Evolutionary conservation across 2,888 invertebrate species (phyloP).

Genomic region (Leucania comma): DNA sequence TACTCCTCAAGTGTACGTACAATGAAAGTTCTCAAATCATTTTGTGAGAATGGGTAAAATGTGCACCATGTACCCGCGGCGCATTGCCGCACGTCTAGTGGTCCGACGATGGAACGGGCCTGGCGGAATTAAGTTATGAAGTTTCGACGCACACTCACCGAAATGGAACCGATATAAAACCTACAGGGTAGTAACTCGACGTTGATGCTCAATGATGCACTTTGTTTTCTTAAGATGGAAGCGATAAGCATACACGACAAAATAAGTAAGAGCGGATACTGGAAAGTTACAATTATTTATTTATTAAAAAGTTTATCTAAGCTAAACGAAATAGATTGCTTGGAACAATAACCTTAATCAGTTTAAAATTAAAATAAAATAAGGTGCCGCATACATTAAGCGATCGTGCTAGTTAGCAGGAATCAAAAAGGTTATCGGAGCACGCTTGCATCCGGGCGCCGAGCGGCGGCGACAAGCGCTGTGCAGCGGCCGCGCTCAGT

Average conservation of each 20-base stretch:
- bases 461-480: conserved; percentile 63
- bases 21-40: no score
- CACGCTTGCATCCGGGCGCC: conserved; percentile 70
- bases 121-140: no score
- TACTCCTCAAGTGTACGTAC: no score
- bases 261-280: background rate
- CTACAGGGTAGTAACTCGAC: no score
- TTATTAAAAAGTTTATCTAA: background rate
- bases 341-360: background rate
- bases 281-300: background rate
- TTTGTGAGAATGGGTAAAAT: no score
- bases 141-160: no score
- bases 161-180: no score
- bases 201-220: background rate
- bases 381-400: conserved; percentile 35
- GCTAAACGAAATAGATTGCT: background rate
- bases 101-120: no score
- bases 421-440: conserved; percentile 68
- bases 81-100: no score
- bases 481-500: conserved; percentile 78
- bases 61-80: no score
- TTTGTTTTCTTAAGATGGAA: background rate
- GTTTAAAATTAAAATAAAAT: conserved; percentile 13
- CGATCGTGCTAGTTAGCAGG: conserved; percentile 65
- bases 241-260: background rate